Percentiles rank a stretch among this genome's conserved stretches.
phyloP scores from a whole-genome alignment of 2,888 invertebrate genomes.

The Lysandra coridon region DNA sequence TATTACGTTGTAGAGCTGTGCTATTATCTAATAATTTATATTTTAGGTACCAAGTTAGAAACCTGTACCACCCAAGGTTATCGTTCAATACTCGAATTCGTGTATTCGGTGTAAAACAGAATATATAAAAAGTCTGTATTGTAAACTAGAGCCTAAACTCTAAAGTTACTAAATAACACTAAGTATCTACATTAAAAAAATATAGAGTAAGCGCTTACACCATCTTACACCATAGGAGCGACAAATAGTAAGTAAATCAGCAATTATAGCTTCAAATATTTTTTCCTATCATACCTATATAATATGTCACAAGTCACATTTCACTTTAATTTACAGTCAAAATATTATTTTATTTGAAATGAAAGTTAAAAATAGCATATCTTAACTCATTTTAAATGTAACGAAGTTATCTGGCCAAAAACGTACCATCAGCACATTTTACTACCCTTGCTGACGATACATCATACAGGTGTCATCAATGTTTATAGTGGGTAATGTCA shows the following conservation, averaged over 20 bases:
- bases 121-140: not conserved
- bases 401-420: not conserved
- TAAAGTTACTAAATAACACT: not conserved
- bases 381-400: too few relatives aligned
- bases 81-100: not conserved
- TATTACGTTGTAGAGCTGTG: slow-evolving; percentile 2
- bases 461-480: not conserved
- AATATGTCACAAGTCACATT: too few relatives aligned
- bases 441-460: not conserved
- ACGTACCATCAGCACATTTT: not conserved
- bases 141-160: not conserved
- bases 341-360: too few relatives aligned
- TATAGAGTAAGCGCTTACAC: not conserved
- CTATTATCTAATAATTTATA: not conserved
- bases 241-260: too few relatives aligned
- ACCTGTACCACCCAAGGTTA: not conserved
- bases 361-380: too few relatives aligned
- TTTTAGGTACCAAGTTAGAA: not conserved
- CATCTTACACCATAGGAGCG: too few relatives aligned
- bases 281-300: too few relatives aligned
- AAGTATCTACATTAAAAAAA: not conserved
- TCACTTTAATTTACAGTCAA: too few relatives aligned
- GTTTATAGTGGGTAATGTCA: slow-evolving; percentile 5
- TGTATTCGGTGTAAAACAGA: not conserved
- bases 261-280: too few relatives aligned